These are phyloP conservation scores for Apodemia zela DNA, from an alignment of 2,888 invertebrate genomes.

Conservation along the genomic window DNA sequence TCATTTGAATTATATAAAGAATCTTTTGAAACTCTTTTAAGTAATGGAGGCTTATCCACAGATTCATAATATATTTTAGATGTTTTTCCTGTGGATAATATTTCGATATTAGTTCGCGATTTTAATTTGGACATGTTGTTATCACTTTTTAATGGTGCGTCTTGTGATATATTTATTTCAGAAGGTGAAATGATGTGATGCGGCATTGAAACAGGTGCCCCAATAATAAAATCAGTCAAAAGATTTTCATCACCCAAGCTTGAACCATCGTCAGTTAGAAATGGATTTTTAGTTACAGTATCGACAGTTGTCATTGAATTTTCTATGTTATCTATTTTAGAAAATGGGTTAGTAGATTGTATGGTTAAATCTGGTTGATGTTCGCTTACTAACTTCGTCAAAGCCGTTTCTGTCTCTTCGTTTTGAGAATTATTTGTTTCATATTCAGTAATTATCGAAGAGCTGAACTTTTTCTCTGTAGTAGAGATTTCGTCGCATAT, in stretches of 20 bases:
- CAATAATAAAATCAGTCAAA: slow-evolving; percentile 56
- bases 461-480: slow-evolving; percentile 51
- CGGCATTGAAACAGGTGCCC: slow-evolving; percentile 73
- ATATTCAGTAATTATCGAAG: slow-evolving; percentile 59
- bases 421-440: slow-evolving; percentile 63
- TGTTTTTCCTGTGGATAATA: slow-evolving; percentile 10
- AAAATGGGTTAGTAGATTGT: slow-evolving; percentile 28
- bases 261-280: neutral
- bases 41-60: neutral
- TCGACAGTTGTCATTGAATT: neutral
- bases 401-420: slow-evolving; percentile 44
- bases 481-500: slow-evolving; percentile 43
- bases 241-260: slow-evolving; percentile 5
- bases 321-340: slow-evolving; percentile 16
- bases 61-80: neutral
- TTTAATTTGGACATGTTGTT: neutral
- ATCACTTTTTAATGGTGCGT: slow-evolving; percentile 18
- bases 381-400: slow-evolving; percentile 23
- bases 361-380: slow-evolving; percentile 18
- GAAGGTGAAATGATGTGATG: slow-evolving; percentile 54
- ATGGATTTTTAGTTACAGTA: slow-evolving; percentile 8
- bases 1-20: slow-evolving; percentile 7
- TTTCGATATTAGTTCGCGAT: neutral
- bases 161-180: slow-evolving; percentile 38
- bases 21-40: slow-evolving; percentile 4